Conservation (phyloP, 1,140 invertebrate genomes). For the Vanessa tameamea region DNA sequence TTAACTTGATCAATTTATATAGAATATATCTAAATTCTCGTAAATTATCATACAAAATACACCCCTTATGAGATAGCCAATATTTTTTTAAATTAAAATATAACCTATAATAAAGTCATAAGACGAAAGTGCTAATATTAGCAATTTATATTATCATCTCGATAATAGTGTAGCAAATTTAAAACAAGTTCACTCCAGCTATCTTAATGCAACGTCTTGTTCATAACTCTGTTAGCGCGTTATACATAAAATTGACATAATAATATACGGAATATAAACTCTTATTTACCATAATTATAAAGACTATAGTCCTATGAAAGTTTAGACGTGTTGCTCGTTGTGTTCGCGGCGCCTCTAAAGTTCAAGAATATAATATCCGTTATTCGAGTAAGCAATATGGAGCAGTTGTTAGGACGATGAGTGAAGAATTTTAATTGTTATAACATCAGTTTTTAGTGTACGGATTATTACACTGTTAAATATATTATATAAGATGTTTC, state of each 20-base stretch:
- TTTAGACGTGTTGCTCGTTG: neutral
- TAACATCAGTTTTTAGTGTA: neutral
- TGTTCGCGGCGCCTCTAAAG: conserved; percentile 22
- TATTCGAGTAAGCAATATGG: conserved; percentile 34
- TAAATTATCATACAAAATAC: too few species aligned
- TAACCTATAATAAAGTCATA: neutral
- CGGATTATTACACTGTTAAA: too few species aligned
- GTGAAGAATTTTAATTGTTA: conserved; percentile 7
- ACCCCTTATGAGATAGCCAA: too few species aligned
- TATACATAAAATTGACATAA: conserved; percentile 21
- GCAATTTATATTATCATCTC: conserved; percentile 28
- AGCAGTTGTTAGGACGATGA: conserved; percentile 10
- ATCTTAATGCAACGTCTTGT: conserved; percentile 37
- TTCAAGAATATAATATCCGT: conserved; percentile 50
- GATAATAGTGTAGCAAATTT: conserved; percentile 33
- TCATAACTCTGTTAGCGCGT: conserved; percentile 35
- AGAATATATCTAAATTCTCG: too few species aligned
- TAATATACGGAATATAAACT: conserved; percentile 3
- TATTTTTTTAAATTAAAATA: too few species aligned
- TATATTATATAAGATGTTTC: too few species aligned
- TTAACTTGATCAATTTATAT: too few species aligned
- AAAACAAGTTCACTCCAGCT: conserved; percentile 28
- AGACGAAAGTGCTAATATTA: conserved; percentile 7
- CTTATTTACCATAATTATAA: neutral
- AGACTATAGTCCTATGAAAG: conserved; percentile 1